These are phyloP conservation scores for Polypterus senegalus DNA, from an alignment of 2,113 vertebrate species.

Conservation along the genomic window DNA sequence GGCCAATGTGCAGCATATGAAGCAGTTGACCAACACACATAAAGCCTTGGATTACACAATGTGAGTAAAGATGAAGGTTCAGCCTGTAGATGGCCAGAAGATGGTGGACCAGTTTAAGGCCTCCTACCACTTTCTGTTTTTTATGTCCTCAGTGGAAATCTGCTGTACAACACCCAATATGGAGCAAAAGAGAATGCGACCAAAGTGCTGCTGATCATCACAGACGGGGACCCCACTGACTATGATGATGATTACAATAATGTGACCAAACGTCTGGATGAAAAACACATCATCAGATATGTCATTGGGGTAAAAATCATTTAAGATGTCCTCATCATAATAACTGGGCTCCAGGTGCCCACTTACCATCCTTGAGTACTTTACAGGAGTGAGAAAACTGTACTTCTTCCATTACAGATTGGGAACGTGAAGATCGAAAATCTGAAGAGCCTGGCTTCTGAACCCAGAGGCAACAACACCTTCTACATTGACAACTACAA, in stretches of 20 bases:
- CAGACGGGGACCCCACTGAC: slow-evolving; percentile 51
- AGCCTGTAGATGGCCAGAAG: too few species aligned
- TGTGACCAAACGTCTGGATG: not conserved
- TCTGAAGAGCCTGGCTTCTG: slow-evolving; percentile 25
- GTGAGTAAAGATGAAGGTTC: slow-evolving; percentile 40
- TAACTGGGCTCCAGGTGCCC: too few species aligned
- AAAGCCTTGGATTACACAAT: slow-evolving; percentile 35
- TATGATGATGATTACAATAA: accelerated
- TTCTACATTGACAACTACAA: slow-evolving; percentile 38
- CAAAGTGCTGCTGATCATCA: slow-evolving; percentile 63
- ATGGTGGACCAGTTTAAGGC: too few species aligned
- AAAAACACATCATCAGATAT: slow-evolving; percentile 33
- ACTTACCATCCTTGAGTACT: too few species aligned
- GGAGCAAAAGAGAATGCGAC: slow-evolving; percentile 46
- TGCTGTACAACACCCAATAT: slow-evolving; percentile 24
- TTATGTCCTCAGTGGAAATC: not conserved
- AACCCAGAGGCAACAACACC: slow-evolving; percentile 26
- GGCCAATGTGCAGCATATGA: slow-evolving; percentile 14
- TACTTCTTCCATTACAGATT: slow-evolving; percentile 27
- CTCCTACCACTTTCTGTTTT: too few species aligned
- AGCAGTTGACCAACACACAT: slow-evolving; percentile 41
- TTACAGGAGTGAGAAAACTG: too few species aligned
- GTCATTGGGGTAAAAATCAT: slow-evolving; percentile 46
- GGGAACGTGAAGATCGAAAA: accelerated
- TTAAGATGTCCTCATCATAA: too few species aligned